Percentiles rank a stretch among this genome's conserved stretches.
Conservation (phyloP, 2,888 invertebrate species). For the Myathropa florea region DNA sequence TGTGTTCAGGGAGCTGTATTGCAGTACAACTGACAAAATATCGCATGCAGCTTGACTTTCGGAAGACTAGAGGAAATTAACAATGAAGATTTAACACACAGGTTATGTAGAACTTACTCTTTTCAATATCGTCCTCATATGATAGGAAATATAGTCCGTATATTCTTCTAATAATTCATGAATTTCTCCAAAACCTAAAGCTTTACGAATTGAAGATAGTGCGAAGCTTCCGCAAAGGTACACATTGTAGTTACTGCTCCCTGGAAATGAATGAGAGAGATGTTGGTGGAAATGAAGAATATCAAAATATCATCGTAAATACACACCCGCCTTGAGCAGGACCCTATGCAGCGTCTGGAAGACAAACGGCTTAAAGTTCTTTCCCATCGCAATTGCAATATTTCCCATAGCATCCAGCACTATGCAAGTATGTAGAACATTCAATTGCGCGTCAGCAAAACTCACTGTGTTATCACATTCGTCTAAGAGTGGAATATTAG, state of each 20-base stretch:
- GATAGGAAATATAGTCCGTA: conserved; percentile 88
- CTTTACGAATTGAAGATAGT: conserved; percentile 83
- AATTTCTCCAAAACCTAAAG: conserved; percentile 82
- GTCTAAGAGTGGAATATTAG: conserved; percentile 41
- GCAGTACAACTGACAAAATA: conserved; percentile 87
- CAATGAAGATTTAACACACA: not conserved
- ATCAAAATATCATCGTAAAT: not conserved
- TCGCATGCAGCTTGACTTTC: conserved; percentile 85
- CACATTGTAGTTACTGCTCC: conserved; percentile 85
- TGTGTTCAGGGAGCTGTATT: conserved; percentile 85
- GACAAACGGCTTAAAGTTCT: conserved; percentile 83
- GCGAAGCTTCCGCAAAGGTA: conserved; percentile 84
- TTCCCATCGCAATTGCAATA: conserved; percentile 82
- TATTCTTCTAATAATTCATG: conserved; percentile 85
- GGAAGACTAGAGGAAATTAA: conserved; percentile 71
- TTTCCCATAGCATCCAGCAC: conserved; percentile 87
- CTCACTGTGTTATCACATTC: conserved; percentile 72
- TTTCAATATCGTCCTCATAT: conserved; percentile 85
- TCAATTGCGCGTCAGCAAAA: conserved; percentile 82
- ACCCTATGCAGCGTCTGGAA: conserved; percentile 86
- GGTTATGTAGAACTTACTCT: conserved; percentile 79
- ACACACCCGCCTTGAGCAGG: conserved; percentile 86
- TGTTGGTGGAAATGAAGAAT: no score
- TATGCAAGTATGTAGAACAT: conserved; percentile 86
- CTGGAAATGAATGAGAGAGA: conserved; percentile 78